Conservation (phyloP, 2,888 invertebrate genomes). For the Cryptus viduatorius region DNA sequence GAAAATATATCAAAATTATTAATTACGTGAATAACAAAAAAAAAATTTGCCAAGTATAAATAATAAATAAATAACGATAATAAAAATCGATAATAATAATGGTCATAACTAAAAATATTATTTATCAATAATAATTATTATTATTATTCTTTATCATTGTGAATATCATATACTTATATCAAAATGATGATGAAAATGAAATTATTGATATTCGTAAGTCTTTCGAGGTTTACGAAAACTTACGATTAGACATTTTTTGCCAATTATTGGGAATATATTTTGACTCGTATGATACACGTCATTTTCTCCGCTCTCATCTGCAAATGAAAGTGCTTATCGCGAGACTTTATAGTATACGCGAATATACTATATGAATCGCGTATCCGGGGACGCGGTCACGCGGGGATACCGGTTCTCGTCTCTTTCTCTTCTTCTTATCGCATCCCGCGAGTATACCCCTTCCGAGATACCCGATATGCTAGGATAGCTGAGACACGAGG, state of each 20-base stretch:
- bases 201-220: not conserved
- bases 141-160: no score
- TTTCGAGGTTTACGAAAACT: not conserved
- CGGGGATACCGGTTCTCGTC: conserved; percentile 49
- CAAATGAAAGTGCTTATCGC: not conserved
- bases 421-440: conserved; percentile 48
- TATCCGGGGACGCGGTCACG: conserved; percentile 21
- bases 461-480: conserved; percentile 56
- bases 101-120: no score
- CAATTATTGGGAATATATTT: not conserved
- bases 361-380: conserved; percentile 25
- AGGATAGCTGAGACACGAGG: conserved; percentile 42
- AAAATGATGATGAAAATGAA: no score
- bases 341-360: not conserved
- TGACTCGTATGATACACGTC: not conserved
- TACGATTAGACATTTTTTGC: not conserved
- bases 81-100: no score
- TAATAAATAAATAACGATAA: no score
- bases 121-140: no score
- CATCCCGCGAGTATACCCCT: conserved; percentile 30
- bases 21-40: no score
- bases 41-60: no score
- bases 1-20: not conserved
- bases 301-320: not conserved
- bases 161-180: no score